phyloP scores from a whole-genome alignment of 2,797 vertebrate species.

The Acrocephalus scirpaceus region DNA sequence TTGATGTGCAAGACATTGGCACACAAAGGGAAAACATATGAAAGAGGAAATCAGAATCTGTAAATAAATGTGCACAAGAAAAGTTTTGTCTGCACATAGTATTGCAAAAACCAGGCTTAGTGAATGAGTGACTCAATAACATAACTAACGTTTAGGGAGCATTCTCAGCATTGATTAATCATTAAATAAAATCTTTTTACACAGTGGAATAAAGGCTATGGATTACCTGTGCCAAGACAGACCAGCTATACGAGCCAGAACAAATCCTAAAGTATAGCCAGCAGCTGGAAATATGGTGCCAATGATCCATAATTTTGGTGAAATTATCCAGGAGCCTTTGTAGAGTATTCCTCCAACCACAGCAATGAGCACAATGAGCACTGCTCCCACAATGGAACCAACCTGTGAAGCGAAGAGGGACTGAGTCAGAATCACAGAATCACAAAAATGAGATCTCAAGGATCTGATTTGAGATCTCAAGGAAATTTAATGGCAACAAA shows the following conservation, averaged over 20 bases:
- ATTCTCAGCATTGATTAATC: neutral
- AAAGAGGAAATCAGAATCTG: neutral
- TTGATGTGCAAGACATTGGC: neutral
- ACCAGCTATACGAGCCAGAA: slow-evolving; percentile 85
- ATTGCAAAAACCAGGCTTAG: neutral
- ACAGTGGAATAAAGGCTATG: neutral
- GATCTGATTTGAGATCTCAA: neutral
- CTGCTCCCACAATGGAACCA: slow-evolving; percentile 84
- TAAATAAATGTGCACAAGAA: neutral
- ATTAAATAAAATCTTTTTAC: neutral
- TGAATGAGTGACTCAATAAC: neutral
- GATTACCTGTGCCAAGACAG: slow-evolving; percentile 89
- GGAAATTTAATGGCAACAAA: neutral
- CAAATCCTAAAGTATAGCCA: slow-evolving; percentile 87
- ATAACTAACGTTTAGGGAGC: neutral
- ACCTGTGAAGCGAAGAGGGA: slow-evolving; percentile 72
- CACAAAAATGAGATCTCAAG: neutral
- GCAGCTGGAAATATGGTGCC: slow-evolving; percentile 89
- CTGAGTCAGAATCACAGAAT: neutral
- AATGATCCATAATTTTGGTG: slow-evolving; percentile 90
- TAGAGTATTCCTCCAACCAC: slow-evolving; percentile 92
- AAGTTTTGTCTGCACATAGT: neutral
- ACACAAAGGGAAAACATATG: neutral
- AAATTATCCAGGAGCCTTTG: slow-evolving; percentile 89
- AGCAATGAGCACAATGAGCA: slow-evolving; percentile 86